Evolutionary conservation across 2,797 vertebrate genomes (phyloP), one percentile per base, ranked within the genome.

Genomic region (Sorex maritimensis): DNA sequence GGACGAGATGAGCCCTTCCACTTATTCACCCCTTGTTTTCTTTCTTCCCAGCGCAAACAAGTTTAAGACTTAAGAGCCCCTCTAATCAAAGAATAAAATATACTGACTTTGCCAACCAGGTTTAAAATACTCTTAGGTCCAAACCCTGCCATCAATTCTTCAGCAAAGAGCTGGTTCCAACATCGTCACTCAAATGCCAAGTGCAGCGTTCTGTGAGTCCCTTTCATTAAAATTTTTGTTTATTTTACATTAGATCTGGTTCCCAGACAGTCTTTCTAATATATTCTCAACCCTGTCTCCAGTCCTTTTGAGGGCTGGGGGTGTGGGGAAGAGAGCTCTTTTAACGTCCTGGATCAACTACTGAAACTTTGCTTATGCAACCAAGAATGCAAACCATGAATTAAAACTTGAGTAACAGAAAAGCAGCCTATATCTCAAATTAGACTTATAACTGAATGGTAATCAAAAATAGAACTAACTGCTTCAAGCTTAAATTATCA

Each of bases 381-480:
- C 8, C 0, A 28, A 81, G 93, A 68, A 79, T 85, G 71, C 58
- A n/a, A 97, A 94, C 92, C 94, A 97, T 94, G 92, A 97, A 94
- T 96, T 93, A 97, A 61, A 93, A 96, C 93, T 81, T 58, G 86
- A 90, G 49, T 23, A 94, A 80, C 90, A 96, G 94, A 96, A 86
- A 93, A 90, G 85, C 75, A 85, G 92, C 83, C 17, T 79, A 63
- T 55, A 74, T 46, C 74, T 87, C 65, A 86, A 63, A 84, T 88
- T 86, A 72, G 87, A 97, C 96, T 86, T 85, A 94, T 30, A 93
- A 71, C 90, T 97, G 78, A 89, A 95, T 92, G 95, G 95, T 93
- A 94, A 95, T 96, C 90, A 94, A 94, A 97, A 96, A 97, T 96
- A 96, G 96, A 96, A 93, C 90, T 49, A 90, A 93, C 86, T 95